phyloP scores from a whole-genome alignment of 2,888 invertebrate species.

The Ethmia dodecea region DNA sequence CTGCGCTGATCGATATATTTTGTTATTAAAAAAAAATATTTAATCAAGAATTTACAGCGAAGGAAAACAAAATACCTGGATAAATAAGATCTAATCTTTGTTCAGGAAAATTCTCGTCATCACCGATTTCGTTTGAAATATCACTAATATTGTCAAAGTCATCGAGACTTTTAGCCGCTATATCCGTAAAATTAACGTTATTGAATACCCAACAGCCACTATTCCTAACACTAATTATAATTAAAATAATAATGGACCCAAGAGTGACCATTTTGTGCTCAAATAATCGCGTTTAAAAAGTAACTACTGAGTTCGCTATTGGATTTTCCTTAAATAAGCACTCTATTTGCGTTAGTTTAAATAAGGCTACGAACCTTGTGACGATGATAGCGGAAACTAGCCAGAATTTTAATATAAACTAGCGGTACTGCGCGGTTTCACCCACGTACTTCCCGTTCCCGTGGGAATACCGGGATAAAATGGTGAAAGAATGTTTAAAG shows the following conservation, averaged over 20 bases:
- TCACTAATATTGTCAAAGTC: slow-evolving; percentile 3
- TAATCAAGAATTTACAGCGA: too few species aligned
- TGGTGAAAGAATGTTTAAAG: too few species aligned
- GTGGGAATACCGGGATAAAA: too few species aligned
- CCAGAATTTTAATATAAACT: too few species aligned
- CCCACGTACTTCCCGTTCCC: too few species aligned
- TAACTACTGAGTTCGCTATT: not conserved
- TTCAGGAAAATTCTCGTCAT: slow-evolving; percentile 15
- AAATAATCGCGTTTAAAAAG: not conserved
- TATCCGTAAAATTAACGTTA: slow-evolving; percentile 18
- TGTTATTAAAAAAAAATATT: too few species aligned
- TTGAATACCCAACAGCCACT: slow-evolving; percentile 29
- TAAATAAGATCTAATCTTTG: slow-evolving; percentile 17
- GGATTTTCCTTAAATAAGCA: slow-evolving; percentile 3
- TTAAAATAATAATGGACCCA: not conserved
- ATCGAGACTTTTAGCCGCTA: slow-evolving; percentile 6
- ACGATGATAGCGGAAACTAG: not conserved
- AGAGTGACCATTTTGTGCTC: not conserved
- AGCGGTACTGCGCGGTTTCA: too few species aligned
- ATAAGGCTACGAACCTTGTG: not conserved
- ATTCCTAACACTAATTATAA: slow-evolving; percentile 1
- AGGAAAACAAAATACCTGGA: too few species aligned
- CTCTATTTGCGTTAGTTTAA: not conserved
- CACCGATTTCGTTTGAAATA: slow-evolving; percentile 9
- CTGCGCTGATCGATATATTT: too few species aligned